These are phyloP conservation scores for Ornithorhynchus anatinus DNA, from an alignment of 2,113 vertebrate species.

Conservation along the genomic window DNA sequence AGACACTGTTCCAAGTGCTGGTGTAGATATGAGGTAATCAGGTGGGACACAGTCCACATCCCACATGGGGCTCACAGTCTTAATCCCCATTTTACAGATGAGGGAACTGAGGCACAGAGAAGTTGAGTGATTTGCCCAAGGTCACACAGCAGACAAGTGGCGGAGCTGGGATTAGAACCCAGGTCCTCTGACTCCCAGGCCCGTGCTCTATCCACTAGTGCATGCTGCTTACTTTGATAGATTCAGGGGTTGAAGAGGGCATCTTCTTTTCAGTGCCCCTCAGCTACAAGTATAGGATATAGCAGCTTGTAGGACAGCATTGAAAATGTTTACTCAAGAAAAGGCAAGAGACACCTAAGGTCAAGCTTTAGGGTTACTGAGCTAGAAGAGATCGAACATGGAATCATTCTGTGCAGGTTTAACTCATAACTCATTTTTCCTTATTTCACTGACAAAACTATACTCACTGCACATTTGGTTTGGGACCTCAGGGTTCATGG, in stretches of 20 bases:
- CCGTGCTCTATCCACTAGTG: too few species aligned
- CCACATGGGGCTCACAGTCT: too few species aligned
- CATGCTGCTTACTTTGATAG: conserved; percentile 16
- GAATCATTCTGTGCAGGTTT: conserved; percentile 18
- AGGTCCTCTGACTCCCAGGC: too few species aligned
- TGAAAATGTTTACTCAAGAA: conserved; percentile 15
- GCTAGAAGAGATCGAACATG: conserved; percentile 12
- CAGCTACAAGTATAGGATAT: neutral
- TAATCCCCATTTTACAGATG: too few species aligned
- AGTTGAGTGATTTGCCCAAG: too few species aligned
- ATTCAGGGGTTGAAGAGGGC: conserved; percentile 21
- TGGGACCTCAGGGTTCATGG: neutral
- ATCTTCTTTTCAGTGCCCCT: neutral
- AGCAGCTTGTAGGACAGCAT: neutral
- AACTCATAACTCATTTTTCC: conserved; percentile 1
- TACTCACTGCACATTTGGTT: neutral
- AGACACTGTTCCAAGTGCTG: too few species aligned
- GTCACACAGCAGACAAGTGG: too few species aligned
- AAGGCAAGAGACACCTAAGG: conserved; percentile 27
- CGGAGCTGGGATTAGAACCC: too few species aligned
- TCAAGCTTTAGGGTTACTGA: neutral
- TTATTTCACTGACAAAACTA: conserved; percentile 10
- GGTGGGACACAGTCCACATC: too few species aligned
- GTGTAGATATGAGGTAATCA: too few species aligned
- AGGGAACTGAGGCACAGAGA: too few species aligned